Conservation (phyloP, 2,888 invertebrate species). For the Epinotia bilunana region DNA sequence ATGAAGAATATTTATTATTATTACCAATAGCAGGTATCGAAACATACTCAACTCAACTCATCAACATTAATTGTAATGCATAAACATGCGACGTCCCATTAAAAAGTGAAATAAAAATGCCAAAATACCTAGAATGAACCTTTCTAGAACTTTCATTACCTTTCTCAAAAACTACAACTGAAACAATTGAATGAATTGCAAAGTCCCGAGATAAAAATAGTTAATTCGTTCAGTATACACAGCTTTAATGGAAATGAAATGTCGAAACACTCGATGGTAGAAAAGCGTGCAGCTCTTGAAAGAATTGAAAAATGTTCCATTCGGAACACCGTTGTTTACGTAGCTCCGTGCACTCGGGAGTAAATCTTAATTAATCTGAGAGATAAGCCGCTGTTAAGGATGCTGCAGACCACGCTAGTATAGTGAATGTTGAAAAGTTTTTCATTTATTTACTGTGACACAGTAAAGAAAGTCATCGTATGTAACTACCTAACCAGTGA, state of each 20-base stretch:
- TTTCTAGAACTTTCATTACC: neutral
- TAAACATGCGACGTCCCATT: too few species aligned
- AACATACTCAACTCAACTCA: too few species aligned
- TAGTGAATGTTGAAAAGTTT: neutral
- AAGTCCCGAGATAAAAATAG: conserved; percentile 18
- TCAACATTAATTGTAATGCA: too few species aligned
- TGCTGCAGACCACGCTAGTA: conserved; percentile 14
- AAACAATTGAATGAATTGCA: neutral
- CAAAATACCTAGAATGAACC: neutral
- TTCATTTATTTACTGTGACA: too few species aligned
- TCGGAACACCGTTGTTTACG: conserved; percentile 16
- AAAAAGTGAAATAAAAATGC: neutral
- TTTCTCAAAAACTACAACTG: neutral
- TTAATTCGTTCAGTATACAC: conserved; percentile 7
- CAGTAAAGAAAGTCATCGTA: too few species aligned
- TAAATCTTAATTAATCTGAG: conserved; percentile 37
- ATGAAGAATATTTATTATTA: too few species aligned
- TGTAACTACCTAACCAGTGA: too few species aligned
- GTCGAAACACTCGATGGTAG: conserved; percentile 23
- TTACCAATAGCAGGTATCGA: too few species aligned
- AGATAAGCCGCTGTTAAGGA: conserved; percentile 33
- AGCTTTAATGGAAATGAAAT: conserved; percentile 19
- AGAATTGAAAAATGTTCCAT: conserved; percentile 31
- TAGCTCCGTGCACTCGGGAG: conserved; percentile 18
- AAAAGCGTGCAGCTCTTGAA: conserved; percentile 6